Evolutionary conservation across 2,113 vertebrate genomes (phyloP).

Genomic region (Machaerirhynchus nigripectus): DNA sequence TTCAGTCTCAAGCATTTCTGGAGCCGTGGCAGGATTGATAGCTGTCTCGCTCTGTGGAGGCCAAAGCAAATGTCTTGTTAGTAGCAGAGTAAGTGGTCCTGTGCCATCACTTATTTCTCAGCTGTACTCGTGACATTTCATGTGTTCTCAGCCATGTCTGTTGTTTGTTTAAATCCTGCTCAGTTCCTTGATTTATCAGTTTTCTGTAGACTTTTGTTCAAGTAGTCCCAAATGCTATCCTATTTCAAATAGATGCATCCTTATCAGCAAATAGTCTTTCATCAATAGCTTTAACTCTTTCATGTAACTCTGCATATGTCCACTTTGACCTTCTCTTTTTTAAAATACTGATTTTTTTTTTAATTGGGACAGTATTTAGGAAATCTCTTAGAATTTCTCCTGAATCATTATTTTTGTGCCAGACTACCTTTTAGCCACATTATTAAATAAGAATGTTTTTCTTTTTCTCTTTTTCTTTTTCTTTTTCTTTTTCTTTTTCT

Average conservation of each 20-base stretch:
- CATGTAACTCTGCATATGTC: background rate
- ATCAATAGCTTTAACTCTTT: constrained; percentile 38
- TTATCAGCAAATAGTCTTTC: constrained; percentile 56
- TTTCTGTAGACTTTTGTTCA: constrained; percentile 45
- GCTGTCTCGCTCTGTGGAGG: background rate
- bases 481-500: background rate
- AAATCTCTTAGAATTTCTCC: background rate
- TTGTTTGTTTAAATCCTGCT: constrained; percentile 61
- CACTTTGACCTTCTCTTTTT: background rate
- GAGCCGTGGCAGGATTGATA: background rate
- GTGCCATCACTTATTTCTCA: constrained; percentile 51
- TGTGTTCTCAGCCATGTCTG: constrained; percentile 52
- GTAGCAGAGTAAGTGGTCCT: constrained; percentile 54
- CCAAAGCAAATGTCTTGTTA: constrained; percentile 43
- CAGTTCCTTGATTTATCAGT: constrained; percentile 58
- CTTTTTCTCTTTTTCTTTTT: background rate
- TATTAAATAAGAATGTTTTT: background rate
- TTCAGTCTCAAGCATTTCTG: background rate
- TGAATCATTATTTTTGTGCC: background rate
- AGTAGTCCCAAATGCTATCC: constrained; percentile 38
- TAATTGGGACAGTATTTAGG: background rate
- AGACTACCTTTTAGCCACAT: background rate
- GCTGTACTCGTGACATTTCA: constrained; percentile 29
- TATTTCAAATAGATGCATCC: constrained; percentile 47
- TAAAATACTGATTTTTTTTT: background rate